A percentile compares a stretch with the other conserved stretches of the same genome.
Conservation (phyloP, 2,888 invertebrate genomes). For the Petrolisthes cinctipes region DNA sequence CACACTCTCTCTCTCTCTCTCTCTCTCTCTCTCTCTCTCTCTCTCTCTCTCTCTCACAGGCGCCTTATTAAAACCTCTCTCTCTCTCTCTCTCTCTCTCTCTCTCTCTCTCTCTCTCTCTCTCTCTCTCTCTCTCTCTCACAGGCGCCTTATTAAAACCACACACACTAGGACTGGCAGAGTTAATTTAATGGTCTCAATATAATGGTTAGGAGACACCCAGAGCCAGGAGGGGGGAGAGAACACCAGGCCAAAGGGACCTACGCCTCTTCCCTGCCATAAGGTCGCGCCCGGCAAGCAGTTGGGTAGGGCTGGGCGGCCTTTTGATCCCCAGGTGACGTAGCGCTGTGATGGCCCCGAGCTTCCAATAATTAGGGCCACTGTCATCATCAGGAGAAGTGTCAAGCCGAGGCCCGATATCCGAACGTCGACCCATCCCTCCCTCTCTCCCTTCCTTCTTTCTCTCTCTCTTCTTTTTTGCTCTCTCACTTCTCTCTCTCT, state of each 20-base stretch:
- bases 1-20: not conserved
- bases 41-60: not conserved
- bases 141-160: not conserved
- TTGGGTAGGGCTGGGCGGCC: not conserved
- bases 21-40: not conserved
- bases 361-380: slow-evolving; percentile 45
- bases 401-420: slow-evolving; percentile 36
- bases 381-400: slow-evolving; percentile 42
- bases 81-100: too few relatives aligned
- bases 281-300: not conserved
- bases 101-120: not conserved
- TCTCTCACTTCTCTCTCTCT: not conserved
- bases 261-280: not conserved
- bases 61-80: not conserved
- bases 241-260: not conserved
- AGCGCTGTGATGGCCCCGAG: slow-evolving; percentile 16
- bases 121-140: not conserved
- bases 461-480: not conserved
- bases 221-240: not conserved
- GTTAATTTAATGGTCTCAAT: slow-evolving; percentile 45
- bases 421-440: slow-evolving; percentile 38
- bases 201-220: slow-evolving; percentile 39
- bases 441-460: not conserved
- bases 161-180: slow-evolving; percentile 10
- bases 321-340: not conserved